Base-by-base conservation (phyloP, 1,140 invertebrate species). In the Dendrolimus punctatus region DNA sequence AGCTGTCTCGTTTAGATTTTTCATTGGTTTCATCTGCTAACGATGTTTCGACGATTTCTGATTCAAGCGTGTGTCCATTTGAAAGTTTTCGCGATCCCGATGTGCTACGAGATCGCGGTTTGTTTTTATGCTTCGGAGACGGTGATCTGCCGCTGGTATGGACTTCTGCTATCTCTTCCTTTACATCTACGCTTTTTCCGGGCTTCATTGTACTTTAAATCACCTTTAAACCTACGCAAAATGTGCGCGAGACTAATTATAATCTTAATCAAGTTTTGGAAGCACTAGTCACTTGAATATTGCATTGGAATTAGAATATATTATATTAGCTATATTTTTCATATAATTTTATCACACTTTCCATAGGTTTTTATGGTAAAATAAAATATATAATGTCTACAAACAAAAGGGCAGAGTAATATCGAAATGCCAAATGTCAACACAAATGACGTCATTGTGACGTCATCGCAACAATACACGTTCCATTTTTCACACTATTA, bases 161-260 rank as follows among this genome's bases (percentile, higher is more conserved):
- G 0, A 86, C 73, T 55, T 85, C 81, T 23, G 67, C 84, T 60
- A 86, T 78, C 61, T 85, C 82, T 49, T 83, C 78, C 42, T 71
- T 80, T 5, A 67, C 66, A 49, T 85, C 85, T 0, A 60, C 72
- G 60, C 76, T 76, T 50, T 85, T 85, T 39, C 76, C 77, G 54
- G 85, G 76, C 73, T 85, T 86, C 80, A 86, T 81, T 56, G 53
- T 71, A 46, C 55, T 49, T 5, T 40, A 53, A 42, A 58, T 56
- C 48, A 58, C 39, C 52, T 50, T 7, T 61, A 60, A 64, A 54
- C 56, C 52, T 58, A 61, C 56, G 40, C 54, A 58, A 60, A 49
- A 37, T 42, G 40, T 53, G 40, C 40, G 37, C 8, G 40, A 46
- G 51, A 44, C 37, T 46, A 51, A 40, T 39, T 39, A 23, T 23